Evolutionary conservation across 2,797 vertebrate species (phyloP).

Genomic region (Artibeus lituratus): DNA sequence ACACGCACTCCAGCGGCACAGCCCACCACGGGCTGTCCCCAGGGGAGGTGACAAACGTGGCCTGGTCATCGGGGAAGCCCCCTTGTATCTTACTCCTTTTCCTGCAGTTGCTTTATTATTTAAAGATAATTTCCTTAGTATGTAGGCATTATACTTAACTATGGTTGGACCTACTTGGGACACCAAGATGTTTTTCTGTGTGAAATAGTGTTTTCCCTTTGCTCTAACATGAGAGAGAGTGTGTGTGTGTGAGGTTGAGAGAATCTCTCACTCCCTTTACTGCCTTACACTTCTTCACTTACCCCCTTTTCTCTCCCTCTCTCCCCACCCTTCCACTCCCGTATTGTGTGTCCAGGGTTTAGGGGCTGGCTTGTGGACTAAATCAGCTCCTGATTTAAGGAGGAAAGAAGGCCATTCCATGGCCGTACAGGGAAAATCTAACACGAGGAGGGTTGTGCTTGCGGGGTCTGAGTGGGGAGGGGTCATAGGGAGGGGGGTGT

Average conservation of each 20-base stretch:
- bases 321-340: not conserved
- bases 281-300: not conserved
- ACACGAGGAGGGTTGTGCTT: not conserved
- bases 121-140: not conserved
- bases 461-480: not conserved
- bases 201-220: not conserved
- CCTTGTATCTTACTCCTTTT: not conserved
- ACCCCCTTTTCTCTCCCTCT: not conserved
- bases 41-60: fast-evolving
- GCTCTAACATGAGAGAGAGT: not conserved
- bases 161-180: not conserved
- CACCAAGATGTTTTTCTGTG: not conserved
- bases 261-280: not conserved
- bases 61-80: not conserved
- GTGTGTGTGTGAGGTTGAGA: not conserved
- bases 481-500: not conserved
- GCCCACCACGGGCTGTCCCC: fast-evolving
- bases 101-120: not conserved
- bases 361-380: slow-evolving; percentile 12
- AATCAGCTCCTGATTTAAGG: slow-evolving; percentile 27
- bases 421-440: not conserved
- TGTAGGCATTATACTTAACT: not conserved
- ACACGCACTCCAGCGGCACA: fast-evolving
- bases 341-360: not conserved
- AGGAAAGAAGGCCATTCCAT: not conserved